These are phyloP conservation scores for Rhimphoctona megacephalus DNA, from an alignment of 2,888 invertebrate species.

Conservation along the genomic window DNA sequence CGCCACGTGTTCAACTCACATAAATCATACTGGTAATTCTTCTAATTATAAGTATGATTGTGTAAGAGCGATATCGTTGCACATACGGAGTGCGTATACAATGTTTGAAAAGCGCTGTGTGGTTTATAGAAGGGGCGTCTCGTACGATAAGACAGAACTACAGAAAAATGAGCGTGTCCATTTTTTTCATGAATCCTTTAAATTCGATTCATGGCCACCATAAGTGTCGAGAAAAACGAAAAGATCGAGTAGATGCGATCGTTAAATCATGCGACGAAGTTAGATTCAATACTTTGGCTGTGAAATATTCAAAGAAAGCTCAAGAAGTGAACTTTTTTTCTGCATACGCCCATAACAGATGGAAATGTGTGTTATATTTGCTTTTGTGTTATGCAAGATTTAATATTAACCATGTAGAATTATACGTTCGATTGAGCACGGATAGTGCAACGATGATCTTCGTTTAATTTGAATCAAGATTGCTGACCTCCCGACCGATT, in stretches of 20 bases:
- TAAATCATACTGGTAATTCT: constrained; percentile 81
- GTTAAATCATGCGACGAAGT: constrained; percentile 55
- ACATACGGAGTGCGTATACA: constrained; percentile 74
- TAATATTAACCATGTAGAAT: constrained; percentile 64
- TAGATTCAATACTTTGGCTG: constrained; percentile 21
- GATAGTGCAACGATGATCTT: constrained; percentile 61
- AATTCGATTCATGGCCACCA: constrained; percentile 18
- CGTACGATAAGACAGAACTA: constrained; percentile 53
- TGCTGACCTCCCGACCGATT: constrained; percentile 63
- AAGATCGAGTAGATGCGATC: constrained; percentile 17
- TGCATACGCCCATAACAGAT: constrained; percentile 32
- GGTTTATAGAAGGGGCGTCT: constrained; percentile 41
- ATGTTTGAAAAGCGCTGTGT: constrained; percentile 72
- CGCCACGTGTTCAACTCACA: constrained; percentile 78
- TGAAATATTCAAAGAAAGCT: constrained; percentile 27
- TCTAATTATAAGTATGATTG: constrained; percentile 82
- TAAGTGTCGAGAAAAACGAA: constrained; percentile 31
- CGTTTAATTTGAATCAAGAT: constrained; percentile 66
- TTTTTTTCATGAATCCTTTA: constrained; percentile 44
- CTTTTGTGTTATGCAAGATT: constrained; percentile 55
- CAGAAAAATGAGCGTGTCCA: constrained; percentile 31
- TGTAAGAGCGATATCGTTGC: constrained; percentile 76
- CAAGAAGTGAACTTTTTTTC: constrained; percentile 2
- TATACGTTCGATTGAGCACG: constrained; percentile 63
- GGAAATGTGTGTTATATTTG: constrained; percentile 46